Base-by-base conservation (phyloP, 2,888 invertebrate genomes). In the Sabatieria punctata region DNA sequence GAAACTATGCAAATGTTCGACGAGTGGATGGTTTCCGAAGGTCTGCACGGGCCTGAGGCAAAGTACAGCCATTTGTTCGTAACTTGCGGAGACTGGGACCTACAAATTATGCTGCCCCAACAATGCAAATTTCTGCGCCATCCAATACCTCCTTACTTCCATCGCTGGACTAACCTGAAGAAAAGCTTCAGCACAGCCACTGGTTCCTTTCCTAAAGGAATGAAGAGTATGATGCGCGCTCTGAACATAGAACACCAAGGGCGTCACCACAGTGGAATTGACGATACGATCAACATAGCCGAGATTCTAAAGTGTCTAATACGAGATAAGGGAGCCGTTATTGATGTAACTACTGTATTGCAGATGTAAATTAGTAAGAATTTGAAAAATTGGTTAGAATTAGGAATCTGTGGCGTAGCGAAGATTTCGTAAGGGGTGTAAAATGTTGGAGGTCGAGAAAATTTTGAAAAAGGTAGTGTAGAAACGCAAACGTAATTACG, bases 1-100 rank as follows among this genome's bases (percentile, higher is more conserved):
- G 62, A 68, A 45, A 68, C 71, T 19, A 50, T 68, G 21, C 45
- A 57, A 57, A 64, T 22, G 3, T 51, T 51, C 38, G 4, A 51
- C 13, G 13, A 41, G 25, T 51, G 51, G 51, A 11, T 51, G 43
- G 21, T 4, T 2, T 13, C 8, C 13, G 30, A 49, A 15, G 38
- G 37, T 24, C 21, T 19, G 19, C 15, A 18, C 35, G 35, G 18
- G n/a, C 4, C 25, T 18, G 24, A 13, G n/a, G 4, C 18, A 24
- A 11, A 6, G n/a, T 2, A 11, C 23, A 18, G 2, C 13, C 64
- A 68, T 40, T 55, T 64, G 4, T 74, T 76, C 61, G 70, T 76
- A 1, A 75, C 76, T 0, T 75, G 74, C 59, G 76, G 76, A 4
- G 74, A 76, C 57, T 77, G 76, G 75, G 68, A 68, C 52, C 37